phyloP scores from a whole-genome alignment of 2,113 vertebrate genomes.

The Podiceps cristatus region DNA sequence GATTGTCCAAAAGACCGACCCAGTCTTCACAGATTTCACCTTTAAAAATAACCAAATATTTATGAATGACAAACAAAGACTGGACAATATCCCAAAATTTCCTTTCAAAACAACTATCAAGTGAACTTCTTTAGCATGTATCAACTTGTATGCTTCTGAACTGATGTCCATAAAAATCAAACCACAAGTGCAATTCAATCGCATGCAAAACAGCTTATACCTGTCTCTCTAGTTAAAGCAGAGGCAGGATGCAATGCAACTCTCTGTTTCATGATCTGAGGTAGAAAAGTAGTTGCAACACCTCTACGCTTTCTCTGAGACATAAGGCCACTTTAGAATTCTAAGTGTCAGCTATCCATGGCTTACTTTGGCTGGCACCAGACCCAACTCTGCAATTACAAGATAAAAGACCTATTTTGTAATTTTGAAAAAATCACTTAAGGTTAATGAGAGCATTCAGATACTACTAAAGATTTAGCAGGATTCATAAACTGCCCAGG shows the following conservation, averaged over 20 bases:
- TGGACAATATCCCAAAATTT: neutral
- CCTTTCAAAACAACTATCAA: neutral
- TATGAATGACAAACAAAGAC: neutral
- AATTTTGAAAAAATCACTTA: neutral
- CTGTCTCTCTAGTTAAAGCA: neutral
- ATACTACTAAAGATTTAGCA: neutral
- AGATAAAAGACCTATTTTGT: neutral
- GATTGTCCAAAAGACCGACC: conserved; percentile 95
- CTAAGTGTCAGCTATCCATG: neutral
- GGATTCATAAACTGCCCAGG: neutral
- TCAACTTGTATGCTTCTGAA: neutral
- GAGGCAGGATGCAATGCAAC: neutral
- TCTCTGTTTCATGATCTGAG: neutral
- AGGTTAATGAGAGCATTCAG: neutral
- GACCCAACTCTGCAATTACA: neutral
- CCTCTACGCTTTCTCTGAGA: neutral
- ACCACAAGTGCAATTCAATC: neutral
- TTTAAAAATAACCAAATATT: conserved; percentile 59
- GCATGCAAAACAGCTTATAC: neutral
- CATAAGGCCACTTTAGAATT: neutral
- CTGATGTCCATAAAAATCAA: neutral
- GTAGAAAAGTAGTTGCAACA: neutral
- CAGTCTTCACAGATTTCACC: conserved; percentile 98
- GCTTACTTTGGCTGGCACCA: neutral
- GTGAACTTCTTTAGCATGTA: neutral